Evolutionary conservation across 2,888 invertebrate genomes (phyloP).

Genomic region (Parochlus steinenii): DNA sequence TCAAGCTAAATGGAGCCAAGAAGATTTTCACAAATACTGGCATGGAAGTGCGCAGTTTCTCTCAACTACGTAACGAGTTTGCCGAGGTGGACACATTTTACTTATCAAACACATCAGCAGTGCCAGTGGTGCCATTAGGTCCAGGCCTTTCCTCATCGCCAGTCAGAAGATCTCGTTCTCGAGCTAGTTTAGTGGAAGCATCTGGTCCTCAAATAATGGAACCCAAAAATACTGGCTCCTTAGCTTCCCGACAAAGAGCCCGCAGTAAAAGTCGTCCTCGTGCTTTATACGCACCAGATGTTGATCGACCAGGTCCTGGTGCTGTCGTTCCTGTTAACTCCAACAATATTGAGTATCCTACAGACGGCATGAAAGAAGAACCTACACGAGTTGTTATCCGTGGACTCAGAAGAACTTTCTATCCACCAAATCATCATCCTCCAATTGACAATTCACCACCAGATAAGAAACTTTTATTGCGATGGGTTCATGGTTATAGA

Average conservation of each 20-base stretch:
- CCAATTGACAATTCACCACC: slow-evolving; percentile 75
- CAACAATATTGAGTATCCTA: slow-evolving; percentile 49
- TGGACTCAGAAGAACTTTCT: slow-evolving; percentile 67
- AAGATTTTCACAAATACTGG: slow-evolving; percentile 84
- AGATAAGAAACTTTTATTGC: slow-evolving; percentile 70
- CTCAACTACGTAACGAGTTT: slow-evolving; percentile 82
- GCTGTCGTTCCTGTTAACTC: slow-evolving; percentile 52
- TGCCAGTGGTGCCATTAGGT: slow-evolving; percentile 24
- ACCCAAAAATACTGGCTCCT: slow-evolving; percentile 26
- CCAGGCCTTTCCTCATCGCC: slow-evolving; percentile 34
- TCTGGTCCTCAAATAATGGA: slow-evolving; percentile 29
- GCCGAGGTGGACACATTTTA: slow-evolving; percentile 85
- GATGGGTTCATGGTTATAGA: slow-evolving; percentile 93
- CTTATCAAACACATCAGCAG: slow-evolving; percentile 38
- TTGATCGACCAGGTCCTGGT: slow-evolving; percentile 45
- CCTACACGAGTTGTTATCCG: slow-evolving; percentile 69
- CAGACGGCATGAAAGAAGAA: slow-evolving; percentile 74
- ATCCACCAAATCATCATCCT: slow-evolving; percentile 72
- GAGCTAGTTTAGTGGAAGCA: slow-evolving; percentile 36
- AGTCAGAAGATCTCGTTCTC: slow-evolving; percentile 45
- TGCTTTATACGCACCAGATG: slow-evolving; percentile 69
- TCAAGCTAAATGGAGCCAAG: slow-evolving; percentile 81
- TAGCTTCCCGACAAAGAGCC: slow-evolving; percentile 44
- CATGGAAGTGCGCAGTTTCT: slow-evolving; percentile 87
- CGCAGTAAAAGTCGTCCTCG: slow-evolving; percentile 73